Base-by-base conservation (phyloP, 2,888 invertebrate species). In the Drosophila lutescens region DNA sequence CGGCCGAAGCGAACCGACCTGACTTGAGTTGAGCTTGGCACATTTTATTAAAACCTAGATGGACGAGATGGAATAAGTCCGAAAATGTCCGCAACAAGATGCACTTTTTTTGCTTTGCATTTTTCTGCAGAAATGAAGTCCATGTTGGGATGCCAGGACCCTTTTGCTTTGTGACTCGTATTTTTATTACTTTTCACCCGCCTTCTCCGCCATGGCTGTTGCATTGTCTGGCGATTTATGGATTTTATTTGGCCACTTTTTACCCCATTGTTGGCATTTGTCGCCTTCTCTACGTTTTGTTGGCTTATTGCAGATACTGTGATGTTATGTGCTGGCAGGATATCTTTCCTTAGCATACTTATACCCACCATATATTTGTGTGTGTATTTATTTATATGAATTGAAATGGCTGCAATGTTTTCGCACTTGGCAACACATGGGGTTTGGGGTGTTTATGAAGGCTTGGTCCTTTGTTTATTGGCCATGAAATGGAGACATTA, bases 171-270 rank as follows among this genome's bases (percentile, higher is more conserved):
- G 51, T 47, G 83, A 80, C 77, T 77, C 58, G 61, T 79, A 74
- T 79, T 80, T 80, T 66, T 81, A 80, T 73, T 73, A 67, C 61
- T 51, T 50, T 53, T 58, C 51, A 3, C 36, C 51, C 61, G 43
- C 44, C 15, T 44, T 46, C 12, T 26, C 30, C 46, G 49, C 26
- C 20, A 58, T 49, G 49, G 53, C 72, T 74, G 74, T 54, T 76
- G 78, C 83, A 83, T 86, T 83, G 86, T 83, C 77, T 79, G 83
- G 83, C 83, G 80, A 84, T 86, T 84, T 84, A 86, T 84, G 83
- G 83, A 70, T 80, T 86, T 86, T 84, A 84, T 86, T 84, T 86
- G 75, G 80, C 80, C 76, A 84, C 83, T 84, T 79, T 83, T 83
- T 79, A 76, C 77, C 71, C 73, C 76, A 40, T 76, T 76, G 61